A percentile compares a stretch with the other conserved stretches of the same genome.
These are phyloP conservation scores for Columbina picui DNA, from an alignment of 2,113 vertebrate genomes.

Conservation along the genomic window DNA sequence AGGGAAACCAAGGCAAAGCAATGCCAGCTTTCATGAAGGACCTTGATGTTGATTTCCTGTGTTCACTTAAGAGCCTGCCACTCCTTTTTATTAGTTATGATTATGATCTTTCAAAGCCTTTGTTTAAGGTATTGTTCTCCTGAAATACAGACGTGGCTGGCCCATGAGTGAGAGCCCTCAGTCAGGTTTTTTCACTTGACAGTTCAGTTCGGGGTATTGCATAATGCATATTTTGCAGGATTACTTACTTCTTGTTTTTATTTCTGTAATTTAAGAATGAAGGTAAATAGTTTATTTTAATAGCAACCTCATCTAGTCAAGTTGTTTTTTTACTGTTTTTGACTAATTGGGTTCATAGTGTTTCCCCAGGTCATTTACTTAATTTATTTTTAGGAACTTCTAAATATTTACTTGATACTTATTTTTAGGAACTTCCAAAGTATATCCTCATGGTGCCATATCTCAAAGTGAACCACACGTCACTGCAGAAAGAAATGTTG, in stretches of 20 bases:
- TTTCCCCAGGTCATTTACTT: background rate
- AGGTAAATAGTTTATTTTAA: slow-evolving; percentile 7
- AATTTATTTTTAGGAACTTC: slow-evolving; percentile 6
- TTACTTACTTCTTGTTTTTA: slow-evolving; percentile 27
- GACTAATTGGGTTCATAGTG: background rate
- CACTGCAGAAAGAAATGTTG: background rate
- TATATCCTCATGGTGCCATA: background rate
- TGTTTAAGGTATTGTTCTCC: background rate
- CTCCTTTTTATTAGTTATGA: background rate
- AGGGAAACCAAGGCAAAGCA: background rate
- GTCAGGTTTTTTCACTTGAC: background rate
- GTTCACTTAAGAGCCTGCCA: background rate
- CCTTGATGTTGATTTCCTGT: background rate
- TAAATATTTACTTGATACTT: background rate
- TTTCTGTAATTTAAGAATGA: slow-evolving; percentile 33
- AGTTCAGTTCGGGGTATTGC: background rate
- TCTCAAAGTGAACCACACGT: background rate
- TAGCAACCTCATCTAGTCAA: background rate
- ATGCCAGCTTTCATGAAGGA: background rate
- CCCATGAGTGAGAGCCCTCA: background rate
- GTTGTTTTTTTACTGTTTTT: background rate
- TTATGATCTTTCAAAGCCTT: background rate
- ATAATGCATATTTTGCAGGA: background rate
- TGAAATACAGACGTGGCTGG: background rate
- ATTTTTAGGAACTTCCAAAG: background rate